phyloP scores from a whole-genome alignment of 2,797 vertebrate genomes.

The Thripadectes ignobilis region DNA sequence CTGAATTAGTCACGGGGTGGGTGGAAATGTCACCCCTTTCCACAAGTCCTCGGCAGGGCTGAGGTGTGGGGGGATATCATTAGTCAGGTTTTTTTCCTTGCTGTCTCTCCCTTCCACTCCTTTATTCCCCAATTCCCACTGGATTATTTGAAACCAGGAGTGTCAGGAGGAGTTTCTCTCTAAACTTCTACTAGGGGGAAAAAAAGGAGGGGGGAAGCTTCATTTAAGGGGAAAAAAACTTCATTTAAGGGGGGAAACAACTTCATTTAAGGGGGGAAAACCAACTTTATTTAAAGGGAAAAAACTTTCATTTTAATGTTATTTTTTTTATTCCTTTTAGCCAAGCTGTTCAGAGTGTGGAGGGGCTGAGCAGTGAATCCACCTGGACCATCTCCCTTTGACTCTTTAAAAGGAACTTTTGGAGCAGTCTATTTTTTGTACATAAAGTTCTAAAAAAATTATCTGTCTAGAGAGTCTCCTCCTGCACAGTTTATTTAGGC shows the following conservation, averaged over 20 bases:
- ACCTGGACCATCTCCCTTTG: not conserved
- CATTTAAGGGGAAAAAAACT: too few species aligned
- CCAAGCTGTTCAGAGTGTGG: not conserved
- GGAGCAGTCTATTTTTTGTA: not conserved
- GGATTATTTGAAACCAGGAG: not conserved
- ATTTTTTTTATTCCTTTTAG: not conserved
- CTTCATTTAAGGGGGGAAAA: too few species aligned
- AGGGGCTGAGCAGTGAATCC: not conserved
- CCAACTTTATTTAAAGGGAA: too few species aligned
- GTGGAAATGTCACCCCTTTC: constrained; percentile 50
- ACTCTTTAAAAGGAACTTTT: not conserved
- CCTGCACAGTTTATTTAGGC: not conserved
- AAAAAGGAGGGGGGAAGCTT: too few species aligned
- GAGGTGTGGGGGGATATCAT: not conserved
- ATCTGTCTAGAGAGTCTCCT: not conserved
- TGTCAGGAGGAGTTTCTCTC: not conserved
- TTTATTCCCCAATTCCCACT: not conserved
- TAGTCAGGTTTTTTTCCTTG: not conserved
- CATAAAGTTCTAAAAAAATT: not conserved
- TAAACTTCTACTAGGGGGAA: not conserved
- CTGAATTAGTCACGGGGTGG: constrained; percentile 75
- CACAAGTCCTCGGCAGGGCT: not conserved
- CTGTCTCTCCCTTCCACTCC: not conserved
- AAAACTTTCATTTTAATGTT: too few species aligned
- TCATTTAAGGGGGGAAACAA: too few species aligned